phyloP scores from a whole-genome alignment of 1,140 invertebrate genomes.

The Drosophila nannoptera region DNA sequence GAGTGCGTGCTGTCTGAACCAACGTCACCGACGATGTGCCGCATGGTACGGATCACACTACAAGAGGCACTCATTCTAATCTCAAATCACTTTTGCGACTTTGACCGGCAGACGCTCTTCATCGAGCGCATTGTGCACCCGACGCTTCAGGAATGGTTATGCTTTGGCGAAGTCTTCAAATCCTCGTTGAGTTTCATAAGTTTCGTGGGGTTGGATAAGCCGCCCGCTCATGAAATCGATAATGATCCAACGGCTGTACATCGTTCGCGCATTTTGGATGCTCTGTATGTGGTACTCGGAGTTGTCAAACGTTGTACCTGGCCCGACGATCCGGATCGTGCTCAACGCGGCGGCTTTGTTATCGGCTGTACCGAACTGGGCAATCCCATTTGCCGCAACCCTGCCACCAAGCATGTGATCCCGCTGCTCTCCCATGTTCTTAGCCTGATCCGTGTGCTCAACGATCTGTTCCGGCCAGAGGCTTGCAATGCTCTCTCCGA shows the following conservation, averaged over 20 bases:
- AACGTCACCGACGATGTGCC: slow-evolving; percentile 82
- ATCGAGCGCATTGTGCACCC: slow-evolving; percentile 88
- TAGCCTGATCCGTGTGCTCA: slow-evolving; percentile 86
- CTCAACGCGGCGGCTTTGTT: slow-evolving; percentile 89
- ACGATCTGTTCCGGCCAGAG: slow-evolving; percentile 87
- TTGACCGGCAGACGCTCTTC: slow-evolving; percentile 89
- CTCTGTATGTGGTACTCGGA: slow-evolving; percentile 87
- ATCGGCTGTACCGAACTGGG: slow-evolving; percentile 86
- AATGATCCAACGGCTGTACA: slow-evolving; percentile 78
- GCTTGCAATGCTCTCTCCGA: slow-evolving; percentile 83
- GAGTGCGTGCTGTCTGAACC: slow-evolving; percentile 83
- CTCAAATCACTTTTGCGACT: slow-evolving; percentile 94
- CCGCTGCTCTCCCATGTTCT: slow-evolving; percentile 89
- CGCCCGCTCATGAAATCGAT: slow-evolving; percentile 81
- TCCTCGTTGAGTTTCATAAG: slow-evolving; percentile 85
- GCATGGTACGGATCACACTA: slow-evolving; percentile 90
- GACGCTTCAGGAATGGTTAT: slow-evolving; percentile 82
- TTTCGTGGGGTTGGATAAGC: slow-evolving; percentile 87
- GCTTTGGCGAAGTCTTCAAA: slow-evolving; percentile 82
- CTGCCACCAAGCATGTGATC: slow-evolving; percentile 89
- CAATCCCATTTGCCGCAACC: slow-evolving; percentile 90
- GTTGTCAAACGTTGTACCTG: slow-evolving; percentile 91
- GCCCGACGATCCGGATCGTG: slow-evolving; percentile 89
- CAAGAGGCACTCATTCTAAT: slow-evolving; percentile 88
- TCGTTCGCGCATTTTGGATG: slow-evolving; percentile 82